Evolutionary conservation across 1,140 invertebrate genomes (phyloP).

Genomic region (Tetramorium simillimum): DNA sequence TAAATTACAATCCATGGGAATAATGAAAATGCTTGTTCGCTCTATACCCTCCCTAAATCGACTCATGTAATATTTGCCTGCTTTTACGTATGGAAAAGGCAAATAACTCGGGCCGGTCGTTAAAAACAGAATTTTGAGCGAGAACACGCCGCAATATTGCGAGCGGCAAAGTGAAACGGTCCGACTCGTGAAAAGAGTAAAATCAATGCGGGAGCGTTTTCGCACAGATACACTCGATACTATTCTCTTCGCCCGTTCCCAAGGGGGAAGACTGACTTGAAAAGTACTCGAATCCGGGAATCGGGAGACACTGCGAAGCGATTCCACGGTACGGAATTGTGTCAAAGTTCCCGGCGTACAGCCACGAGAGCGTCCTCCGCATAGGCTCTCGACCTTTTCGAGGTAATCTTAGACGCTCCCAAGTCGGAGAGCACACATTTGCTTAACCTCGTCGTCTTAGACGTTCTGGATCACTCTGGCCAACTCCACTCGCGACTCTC

Average conservation of each 20-base stretch:
- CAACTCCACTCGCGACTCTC: constrained; percentile 64
- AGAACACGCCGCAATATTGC: constrained; percentile 3
- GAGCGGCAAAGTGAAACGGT: constrained; percentile 19
- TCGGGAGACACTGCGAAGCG: constrained; percentile 40
- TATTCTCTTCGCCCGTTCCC: constrained; percentile 32
- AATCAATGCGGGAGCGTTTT: constrained; percentile 47
- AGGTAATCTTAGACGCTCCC: constrained; percentile 70
- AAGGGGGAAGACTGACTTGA: constrained; percentile 25
- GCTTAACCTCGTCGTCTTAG: constrained; percentile 71
- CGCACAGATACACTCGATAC: constrained; percentile 24
- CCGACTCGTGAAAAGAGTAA: constrained; percentile 17
- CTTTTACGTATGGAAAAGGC: background rate
- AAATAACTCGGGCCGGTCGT: background rate
- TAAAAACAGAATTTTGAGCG: constrained; percentile 7
- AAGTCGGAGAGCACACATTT: constrained; percentile 67
- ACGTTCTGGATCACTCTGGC: constrained; percentile 65
- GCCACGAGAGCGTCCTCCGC: constrained; percentile 13
- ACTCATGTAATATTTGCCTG: background rate
- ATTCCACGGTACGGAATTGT: constrained; percentile 49
- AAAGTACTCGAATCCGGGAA: constrained; percentile 51
- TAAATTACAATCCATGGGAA: background rate
- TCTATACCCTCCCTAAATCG: background rate
- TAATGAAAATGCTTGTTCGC: background rate
- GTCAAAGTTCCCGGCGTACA: constrained; percentile 59
- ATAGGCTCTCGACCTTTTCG: constrained; percentile 70